phyloP scores from a whole-genome alignment of 37 sponge, comb jelly and placozoan species.

The Chondrosia reniformis region DNA sequence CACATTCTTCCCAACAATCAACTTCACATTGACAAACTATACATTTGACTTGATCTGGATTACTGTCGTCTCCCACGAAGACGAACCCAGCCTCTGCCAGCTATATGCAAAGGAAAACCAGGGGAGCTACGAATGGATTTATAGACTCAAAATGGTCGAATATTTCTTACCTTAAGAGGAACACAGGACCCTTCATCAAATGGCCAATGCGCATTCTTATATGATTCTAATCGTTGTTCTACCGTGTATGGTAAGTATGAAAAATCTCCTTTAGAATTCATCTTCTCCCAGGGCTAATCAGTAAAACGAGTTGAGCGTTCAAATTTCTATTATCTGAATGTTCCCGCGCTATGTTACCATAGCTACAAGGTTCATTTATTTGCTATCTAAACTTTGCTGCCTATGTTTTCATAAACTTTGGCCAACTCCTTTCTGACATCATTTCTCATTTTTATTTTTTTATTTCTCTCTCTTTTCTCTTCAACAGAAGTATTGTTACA shows the following conservation, averaged over 20 bases:
- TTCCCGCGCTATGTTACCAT: not conserved
- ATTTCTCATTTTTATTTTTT: not conserved
- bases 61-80: conserved; percentile 34
- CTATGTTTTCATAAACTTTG: conserved; percentile 22
- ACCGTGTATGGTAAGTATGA: too few relatives aligned
- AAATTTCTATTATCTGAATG: not conserved
- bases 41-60: conserved; percentile 69
- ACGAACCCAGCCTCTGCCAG: conserved; percentile 86
- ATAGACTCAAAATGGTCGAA: not conserved
- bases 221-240: conserved; percentile 60
- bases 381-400: conserved; percentile 8
- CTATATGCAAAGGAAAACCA: not conserved
- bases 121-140: not conserved
- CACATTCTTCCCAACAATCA: conserved; percentile 76
- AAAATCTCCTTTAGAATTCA: too few relatives aligned
- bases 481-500: not conserved
- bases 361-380: conserved; percentile 5
- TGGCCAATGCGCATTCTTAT: conserved; percentile 58
- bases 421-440: conserved; percentile 14
- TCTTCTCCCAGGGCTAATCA: too few relatives aligned
- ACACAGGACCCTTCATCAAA: conserved; percentile 58
- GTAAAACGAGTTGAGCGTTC: too few relatives aligned
- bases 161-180: conserved; percentile 34
- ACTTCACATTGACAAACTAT: conserved; percentile 70
- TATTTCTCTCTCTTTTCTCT: not conserved